Evolutionary conservation across 1,140 invertebrate species (phyloP), one percentile per base, ranked within the genome.

Genomic region (Pararge aegeria): DNA sequence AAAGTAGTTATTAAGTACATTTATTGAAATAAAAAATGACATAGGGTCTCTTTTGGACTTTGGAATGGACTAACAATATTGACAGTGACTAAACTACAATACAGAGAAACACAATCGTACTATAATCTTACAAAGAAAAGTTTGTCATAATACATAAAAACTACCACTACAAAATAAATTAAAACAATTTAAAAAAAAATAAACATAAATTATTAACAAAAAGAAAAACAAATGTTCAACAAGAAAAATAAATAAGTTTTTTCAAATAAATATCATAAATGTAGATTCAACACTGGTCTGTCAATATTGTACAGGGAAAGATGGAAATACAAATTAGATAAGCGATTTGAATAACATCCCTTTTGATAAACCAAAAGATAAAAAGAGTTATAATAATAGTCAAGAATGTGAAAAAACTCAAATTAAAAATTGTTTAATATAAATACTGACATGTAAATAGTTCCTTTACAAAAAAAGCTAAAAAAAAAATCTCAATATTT

Each of bases 11-110:
- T 64, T 79, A 75, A 82, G 84, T 86, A 86, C 83, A 78, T 87
- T 89, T 89, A 89, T 89, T 89, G 86, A 89, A 89, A 89, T 87
- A 89, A 86, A 84, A 78, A 87, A 89, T 87, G 83, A 89, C 86
- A 89, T 85, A 61, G 78, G 83, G 80, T 72, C 62, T 69, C 62
- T 70, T 75, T 80, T 75, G 83, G 80, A 79, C 61, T 65, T 61
- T 74, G 79, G 75, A 80, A 64, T 83, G 80, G 80, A 89, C 75
- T 78, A 74, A 84, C 83, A 89, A 89, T 87, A 89, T 89, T 89
- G 86, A 89, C 86, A 87, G 86, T 68, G 52, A 81, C 73, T 81
- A 80, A 80, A 83, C 75, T 80, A 84, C 73, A 71, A 76, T 78
- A 80, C 72, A 75, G 70, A 72, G 74, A 70, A 69, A 74, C 66